phyloP scores from a whole-genome alignment of 2,113 vertebrate species.

The Carassius carassius region DNA sequence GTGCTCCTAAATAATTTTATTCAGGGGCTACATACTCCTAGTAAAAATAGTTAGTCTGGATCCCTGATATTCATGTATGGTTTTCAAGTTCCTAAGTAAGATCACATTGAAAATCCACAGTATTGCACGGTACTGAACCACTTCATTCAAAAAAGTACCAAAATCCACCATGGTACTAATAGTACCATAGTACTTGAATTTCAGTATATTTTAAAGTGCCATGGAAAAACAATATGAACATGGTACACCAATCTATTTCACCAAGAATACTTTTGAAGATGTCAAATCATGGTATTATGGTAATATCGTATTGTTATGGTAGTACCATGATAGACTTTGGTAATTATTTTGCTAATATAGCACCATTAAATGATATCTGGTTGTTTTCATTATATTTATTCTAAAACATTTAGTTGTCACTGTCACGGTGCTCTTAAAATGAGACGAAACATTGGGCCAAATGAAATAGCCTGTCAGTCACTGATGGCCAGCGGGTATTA shows the following conservation, averaged over 20 bases:
- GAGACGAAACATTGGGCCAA: conserved; percentile 64
- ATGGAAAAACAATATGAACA: background rate
- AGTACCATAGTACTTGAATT: too few species aligned
- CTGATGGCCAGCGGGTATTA: conserved; percentile 70
- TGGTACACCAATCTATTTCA: background rate
- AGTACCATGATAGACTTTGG: background rate
- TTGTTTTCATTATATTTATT: conserved; percentile 34
- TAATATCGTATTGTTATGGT: background rate
- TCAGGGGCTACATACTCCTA: too few species aligned
- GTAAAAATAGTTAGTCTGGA: too few species aligned
- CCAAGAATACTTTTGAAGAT: background rate
- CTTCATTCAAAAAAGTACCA: background rate
- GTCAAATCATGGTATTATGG: background rate
- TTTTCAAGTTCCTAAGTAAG: background rate
- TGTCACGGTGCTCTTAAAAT: conserved; percentile 57
- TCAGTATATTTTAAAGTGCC: too few species aligned
- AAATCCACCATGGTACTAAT: background rate
- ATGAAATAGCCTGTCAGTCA: conserved; percentile 71
- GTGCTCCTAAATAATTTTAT: too few species aligned
- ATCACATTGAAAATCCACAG: background rate
- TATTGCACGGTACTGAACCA: background rate
- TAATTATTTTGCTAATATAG: background rate
- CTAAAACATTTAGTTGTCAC: conserved; percentile 62
- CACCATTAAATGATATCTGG: conserved; percentile 12
- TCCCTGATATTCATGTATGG: background rate